Conservation (phyloP, 2,888 invertebrate genomes). For the Daptonema setosum region DNA sequence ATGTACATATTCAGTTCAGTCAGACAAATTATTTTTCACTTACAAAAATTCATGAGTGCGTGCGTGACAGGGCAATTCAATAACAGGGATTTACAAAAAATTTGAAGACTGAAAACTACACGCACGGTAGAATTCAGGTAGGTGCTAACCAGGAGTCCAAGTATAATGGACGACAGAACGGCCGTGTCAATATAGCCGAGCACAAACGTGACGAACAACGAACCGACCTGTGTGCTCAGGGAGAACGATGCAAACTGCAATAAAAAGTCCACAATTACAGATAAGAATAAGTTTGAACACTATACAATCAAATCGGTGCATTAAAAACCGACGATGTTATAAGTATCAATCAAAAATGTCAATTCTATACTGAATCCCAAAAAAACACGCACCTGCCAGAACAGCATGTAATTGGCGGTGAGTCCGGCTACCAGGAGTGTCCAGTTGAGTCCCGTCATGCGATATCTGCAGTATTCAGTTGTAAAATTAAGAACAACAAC, state of each 20-base stretch:
- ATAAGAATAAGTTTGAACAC: background rate
- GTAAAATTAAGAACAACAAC: too few relatives aligned
- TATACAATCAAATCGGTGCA: background rate
- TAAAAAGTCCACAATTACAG: slow-evolving; percentile 1
- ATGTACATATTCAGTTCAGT: background rate
- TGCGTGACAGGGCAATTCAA: too few relatives aligned
- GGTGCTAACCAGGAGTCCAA: slow-evolving; percentile 32
- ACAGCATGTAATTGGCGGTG: slow-evolving; percentile 31
- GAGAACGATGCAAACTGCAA: slow-evolving; percentile 69
- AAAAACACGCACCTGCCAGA: slow-evolving; percentile 32
- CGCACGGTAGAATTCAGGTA: too few relatives aligned
- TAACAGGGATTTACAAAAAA: too few relatives aligned
- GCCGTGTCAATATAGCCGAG: slow-evolving; percentile 28
- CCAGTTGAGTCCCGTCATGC: slow-evolving; percentile 7
- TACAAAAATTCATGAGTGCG: slow-evolving; percentile 4
- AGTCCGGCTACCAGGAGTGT: slow-evolving; percentile 22
- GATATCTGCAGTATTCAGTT: background rate
- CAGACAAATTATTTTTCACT: background rate
- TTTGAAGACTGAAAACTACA: too few relatives aligned
- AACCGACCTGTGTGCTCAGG: slow-evolving; percentile 50
- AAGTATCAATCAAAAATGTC: too few relatives aligned
- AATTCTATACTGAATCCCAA: too few relatives aligned
- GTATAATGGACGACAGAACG: slow-evolving; percentile 29
- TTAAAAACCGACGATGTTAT: background rate
- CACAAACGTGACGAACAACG: slow-evolving; percentile 47